A percentile compares a stretch with the other conserved stretches of the same genome.
Conservation (phyloP, 2,113 vertebrate genomes). For the Rhynchopsitta pachyrhyncha region DNA sequence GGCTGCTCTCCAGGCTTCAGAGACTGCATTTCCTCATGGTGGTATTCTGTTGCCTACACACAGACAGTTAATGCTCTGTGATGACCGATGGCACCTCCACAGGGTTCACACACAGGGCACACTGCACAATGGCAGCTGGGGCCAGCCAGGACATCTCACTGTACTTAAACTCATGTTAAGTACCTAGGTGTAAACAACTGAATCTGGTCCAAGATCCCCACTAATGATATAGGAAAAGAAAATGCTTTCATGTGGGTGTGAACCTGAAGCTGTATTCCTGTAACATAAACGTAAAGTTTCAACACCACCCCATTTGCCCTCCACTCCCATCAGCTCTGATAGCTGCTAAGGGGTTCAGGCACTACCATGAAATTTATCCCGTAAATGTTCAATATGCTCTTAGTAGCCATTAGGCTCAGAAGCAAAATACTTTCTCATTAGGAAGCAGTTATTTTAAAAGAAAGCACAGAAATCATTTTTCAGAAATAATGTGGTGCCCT, state of each 20-base stretch:
- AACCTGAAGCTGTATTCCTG: neutral
- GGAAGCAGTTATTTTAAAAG: neutral
- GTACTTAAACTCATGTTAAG: neutral
- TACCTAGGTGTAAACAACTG: neutral
- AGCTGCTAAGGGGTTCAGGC: neutral
- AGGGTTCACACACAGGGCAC: neutral
- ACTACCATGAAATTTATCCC: neutral
- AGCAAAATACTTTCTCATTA: neutral
- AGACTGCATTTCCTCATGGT: accelerated
- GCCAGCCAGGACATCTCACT: neutral
- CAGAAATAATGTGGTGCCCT: neutral
- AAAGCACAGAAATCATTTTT: neutral
- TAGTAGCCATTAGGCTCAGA: neutral
- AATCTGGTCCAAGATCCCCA: neutral
- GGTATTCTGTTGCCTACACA: neutral
- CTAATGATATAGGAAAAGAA: neutral
- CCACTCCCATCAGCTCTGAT: neutral
- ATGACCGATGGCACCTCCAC: neutral
- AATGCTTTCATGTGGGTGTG: neutral
- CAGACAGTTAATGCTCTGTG: neutral
- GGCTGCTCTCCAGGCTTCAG: neutral
- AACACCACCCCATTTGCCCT: neutral
- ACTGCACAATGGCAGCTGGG: neutral
- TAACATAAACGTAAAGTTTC: accelerated
- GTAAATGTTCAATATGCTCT: neutral